Conservation (phyloP, 2,113 vertebrate genomes). For the Amblyornis subalaris region DNA sequence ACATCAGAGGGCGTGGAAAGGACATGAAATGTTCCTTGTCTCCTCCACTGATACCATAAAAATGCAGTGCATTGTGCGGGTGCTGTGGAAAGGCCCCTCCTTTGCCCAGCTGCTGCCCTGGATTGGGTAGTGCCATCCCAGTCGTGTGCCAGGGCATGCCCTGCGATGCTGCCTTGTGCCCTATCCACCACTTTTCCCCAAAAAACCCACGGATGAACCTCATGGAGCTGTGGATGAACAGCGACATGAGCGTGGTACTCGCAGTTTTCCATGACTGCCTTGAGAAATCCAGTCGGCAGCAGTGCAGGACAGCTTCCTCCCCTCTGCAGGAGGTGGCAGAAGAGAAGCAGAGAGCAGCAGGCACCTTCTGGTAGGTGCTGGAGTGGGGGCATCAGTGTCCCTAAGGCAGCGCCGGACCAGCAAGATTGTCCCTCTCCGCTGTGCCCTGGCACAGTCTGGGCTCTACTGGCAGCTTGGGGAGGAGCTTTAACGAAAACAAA, state of each 20-base stretch:
- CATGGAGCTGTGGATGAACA: accelerated
- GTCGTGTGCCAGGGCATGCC: neutral
- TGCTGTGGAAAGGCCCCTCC: neutral
- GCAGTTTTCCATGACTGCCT: accelerated
- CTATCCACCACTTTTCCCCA: neutral
- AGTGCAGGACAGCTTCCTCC: neutral
- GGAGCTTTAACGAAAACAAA: neutral
- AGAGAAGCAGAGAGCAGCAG: neutral
- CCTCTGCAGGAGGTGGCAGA: neutral
- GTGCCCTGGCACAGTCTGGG: neutral
- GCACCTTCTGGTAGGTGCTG: neutral
- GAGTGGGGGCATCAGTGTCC: neutral
- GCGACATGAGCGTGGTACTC: accelerated
- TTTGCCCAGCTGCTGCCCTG: neutral
- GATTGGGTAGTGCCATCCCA: neutral
- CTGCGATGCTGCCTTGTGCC: neutral
- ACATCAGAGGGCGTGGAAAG: accelerated
- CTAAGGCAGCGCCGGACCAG: neutral
- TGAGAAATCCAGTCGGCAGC: neutral
- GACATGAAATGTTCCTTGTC: neutral
- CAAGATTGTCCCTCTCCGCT: neutral
- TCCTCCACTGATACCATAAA: neutral
- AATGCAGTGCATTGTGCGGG: neutral
- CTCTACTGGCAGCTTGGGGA: neutral
- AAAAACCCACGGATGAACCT: accelerated